Conservation (phyloP, 2,113 vertebrate species). For the Pseudorectes ferrugineus region DNA sequence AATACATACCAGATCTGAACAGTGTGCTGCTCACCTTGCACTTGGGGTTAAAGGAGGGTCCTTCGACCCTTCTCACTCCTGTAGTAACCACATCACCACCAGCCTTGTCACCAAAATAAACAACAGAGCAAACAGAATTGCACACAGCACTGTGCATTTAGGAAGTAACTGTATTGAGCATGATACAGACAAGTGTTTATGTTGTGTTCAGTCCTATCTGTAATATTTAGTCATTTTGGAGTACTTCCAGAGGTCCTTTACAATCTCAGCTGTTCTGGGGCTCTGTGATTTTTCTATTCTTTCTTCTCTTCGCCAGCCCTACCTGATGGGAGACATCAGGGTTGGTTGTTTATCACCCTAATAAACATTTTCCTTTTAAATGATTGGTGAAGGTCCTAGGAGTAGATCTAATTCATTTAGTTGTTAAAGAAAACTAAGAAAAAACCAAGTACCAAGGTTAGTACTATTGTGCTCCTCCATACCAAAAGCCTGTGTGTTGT, state of each 20-base stretch:
- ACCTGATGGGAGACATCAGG: not conserved
- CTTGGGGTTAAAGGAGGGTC: not conserved
- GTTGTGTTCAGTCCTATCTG: not conserved
- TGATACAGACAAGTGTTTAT: not conserved
- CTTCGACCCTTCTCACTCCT: not conserved
- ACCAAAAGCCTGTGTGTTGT: not conserved
- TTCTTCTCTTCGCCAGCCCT: not conserved
- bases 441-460: not conserved
- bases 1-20: fast-evolving
- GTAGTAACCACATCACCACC: not conserved
- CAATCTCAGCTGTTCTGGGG: not conserved
- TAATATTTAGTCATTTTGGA: not conserved
- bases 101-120: not conserved
- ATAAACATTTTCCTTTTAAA: not conserved
- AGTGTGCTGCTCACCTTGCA: not conserved
- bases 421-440: not conserved
- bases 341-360: not conserved
- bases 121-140: not conserved
- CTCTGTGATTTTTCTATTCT: not conserved
- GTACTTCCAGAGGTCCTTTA: not conserved
- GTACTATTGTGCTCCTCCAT: not conserved
- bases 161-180: not conserved
- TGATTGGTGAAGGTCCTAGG: not conserved
- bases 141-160: fast-evolving
- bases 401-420: not conserved